Evolutionary conservation across 2,888 invertebrate species (phyloP), one percentile per base, ranked within the genome.

Genomic region (Lasius fuliginosus): DNA sequence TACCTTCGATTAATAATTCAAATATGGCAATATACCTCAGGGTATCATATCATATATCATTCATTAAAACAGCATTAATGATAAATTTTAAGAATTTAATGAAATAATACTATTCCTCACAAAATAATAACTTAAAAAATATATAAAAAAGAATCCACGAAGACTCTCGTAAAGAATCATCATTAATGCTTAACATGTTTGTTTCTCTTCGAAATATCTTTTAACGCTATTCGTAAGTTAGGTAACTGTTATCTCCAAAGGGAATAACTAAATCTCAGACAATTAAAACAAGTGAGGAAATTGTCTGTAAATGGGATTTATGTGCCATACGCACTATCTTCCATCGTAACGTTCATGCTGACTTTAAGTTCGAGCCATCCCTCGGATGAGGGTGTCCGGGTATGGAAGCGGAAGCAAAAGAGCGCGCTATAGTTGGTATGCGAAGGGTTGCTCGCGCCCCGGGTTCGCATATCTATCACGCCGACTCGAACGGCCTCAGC

Each of bases 401-500:
- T 79, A 33, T 71, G 30, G 33, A 53, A 62, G 40, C 42, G 40
- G 65, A 9, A 23, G 74, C 71, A 67, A 49, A 82, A 74, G 60
- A 30, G 36, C 30, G 65, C 36, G 46, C 58, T 85, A 76, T 89
- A 90, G 90, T 90, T 90, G 87, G 85, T 90, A 90, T 89, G 90
- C 89, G 85, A 87, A 84, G 84, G 87, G 85, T 81, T 85, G 85
- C 83, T 85, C 76, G 79, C 76, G 62, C 62, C 83, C 82, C 64
- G 75, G 86, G 87, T 86, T 85, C 86, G 75, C 85, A 86, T 88
- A 91, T 91, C 91, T 88, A 87, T 91, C 91, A 91, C 91, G 87
- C 75, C 73, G 85, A 85, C 87, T 90, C 88, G 86, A 88, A 85
- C 85, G 71, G 69, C 73, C 82, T 85, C 84, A 49, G 65, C 83